Base-by-base conservation (phyloP, 1,140 invertebrate genomes). In the Lasioglossum baleicum region DNA sequence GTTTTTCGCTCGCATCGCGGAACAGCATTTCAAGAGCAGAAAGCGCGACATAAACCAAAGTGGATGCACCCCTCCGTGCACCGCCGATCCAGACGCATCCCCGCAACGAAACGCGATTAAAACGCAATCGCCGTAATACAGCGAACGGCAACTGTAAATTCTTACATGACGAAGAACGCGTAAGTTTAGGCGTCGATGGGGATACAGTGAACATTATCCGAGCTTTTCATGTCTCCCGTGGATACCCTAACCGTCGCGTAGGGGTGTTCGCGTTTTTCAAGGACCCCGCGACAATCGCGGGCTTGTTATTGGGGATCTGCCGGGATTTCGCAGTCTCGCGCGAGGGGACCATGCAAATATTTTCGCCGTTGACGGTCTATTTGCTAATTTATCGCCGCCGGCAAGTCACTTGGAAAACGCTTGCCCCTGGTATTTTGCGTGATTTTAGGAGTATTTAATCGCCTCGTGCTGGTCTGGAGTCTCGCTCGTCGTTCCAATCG, bases 91-190 rank as follows among this genome's bases (percentile, higher is more conserved):
- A 31, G 40, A 5, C 48, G 42, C 48, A 51, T 15, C 13, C 48
- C 11, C 15, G 15, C 15, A 15, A 15, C 20, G 20, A 10, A 53
- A 56, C 60, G 69, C 76, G 76, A 72, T 72, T 78, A 78, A 78
- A 78, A 44, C 35, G 22, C 60, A 51, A 65, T 78, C 69, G 22
- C 10, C 35, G 48, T 65, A 73, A 65, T 48, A 65, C 64, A 72
- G 69, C 65, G 0, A 26, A 26, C 60, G 60, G 51, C 11, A 51
- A 35, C 35, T 31, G 17, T 48, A 44, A 44, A 51, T 65, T 51
- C 53, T 73, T 65, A 35, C 64, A 22, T 53, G 35, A 48, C 56
- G n/a, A 48, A 48, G 44, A 2, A 11, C 13, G 44, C 0, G 44
- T 11, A 11, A 48, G 13, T 48, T 48, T 48, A 1, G 44, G 44